phyloP scores from a whole-genome alignment of 2,113 vertebrate genomes.

The Pygoscelis antarcticus region DNA sequence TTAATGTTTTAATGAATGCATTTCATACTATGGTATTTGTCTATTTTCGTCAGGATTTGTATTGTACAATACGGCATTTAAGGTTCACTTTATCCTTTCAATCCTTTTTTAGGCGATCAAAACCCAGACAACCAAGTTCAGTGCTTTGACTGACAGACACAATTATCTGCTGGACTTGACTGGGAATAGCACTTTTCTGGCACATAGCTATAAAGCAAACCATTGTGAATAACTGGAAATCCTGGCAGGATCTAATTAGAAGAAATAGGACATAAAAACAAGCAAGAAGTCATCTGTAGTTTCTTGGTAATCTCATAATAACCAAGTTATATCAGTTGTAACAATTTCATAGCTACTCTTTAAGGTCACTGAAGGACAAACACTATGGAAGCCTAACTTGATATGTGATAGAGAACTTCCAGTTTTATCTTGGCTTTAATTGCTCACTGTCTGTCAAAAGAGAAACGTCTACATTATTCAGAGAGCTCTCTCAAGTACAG shows the following conservation, averaged over 20 bases:
- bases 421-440: slow-evolving; percentile 1
- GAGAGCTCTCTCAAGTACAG: neutral
- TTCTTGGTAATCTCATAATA: neutral
- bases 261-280: neutral
- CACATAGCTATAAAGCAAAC: neutral
- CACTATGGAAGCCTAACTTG: neutral
- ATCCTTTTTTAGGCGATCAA: neutral
- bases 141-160: neutral
- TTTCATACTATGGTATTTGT: neutral
- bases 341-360: neutral
- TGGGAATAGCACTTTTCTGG: neutral
- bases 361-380: slow-evolving; percentile 19
- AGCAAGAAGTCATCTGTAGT: neutral
- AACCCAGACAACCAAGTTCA: neutral
- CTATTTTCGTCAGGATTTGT: neutral
- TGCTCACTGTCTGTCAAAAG: neutral
- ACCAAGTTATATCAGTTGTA: neutral
- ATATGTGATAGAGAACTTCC: neutral
- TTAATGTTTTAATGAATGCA: neutral
- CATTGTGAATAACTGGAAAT: slow-evolving; percentile 41
- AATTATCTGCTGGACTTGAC: neutral
- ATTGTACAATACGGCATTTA: neutral
- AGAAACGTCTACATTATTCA: neutral
- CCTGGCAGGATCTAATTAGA: slow-evolving; percentile 1
- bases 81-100: neutral